A percentile compares a stretch with the other conserved stretches of the same genome.
These are phyloP conservation scores for Petrolisthes cinctipes DNA, from an alignment of 2,888 invertebrate genomes.

Conservation along the genomic window DNA sequence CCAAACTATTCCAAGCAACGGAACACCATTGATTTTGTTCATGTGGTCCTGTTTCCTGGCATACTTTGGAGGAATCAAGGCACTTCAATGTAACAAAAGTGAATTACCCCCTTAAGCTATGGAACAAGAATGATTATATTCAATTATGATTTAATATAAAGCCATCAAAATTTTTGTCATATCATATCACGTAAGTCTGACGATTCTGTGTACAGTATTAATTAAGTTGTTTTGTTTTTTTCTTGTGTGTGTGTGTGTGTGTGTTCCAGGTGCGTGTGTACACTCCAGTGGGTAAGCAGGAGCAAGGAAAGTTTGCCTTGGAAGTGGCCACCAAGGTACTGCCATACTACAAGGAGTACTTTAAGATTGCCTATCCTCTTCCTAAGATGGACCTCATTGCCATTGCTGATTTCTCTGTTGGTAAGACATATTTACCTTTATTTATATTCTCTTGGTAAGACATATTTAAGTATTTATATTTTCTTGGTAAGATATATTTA, in stretches of 20 bases:
- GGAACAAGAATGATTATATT: not conserved
- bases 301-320: conserved; percentile 91
- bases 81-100: too few species aligned
- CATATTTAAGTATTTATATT: not conserved
- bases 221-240: not conserved
- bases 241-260: not conserved
- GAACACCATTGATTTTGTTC: too few species aligned
- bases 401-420: conserved; percentile 93
- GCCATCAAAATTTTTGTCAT: not conserved
- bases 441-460: not conserved
- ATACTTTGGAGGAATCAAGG: too few species aligned
- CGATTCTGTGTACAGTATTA: not conserved
- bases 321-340: conserved; percentile 92
- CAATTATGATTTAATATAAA: too few species aligned
- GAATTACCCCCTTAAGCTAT: too few species aligned
- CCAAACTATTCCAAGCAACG: too few species aligned
- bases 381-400: conserved; percentile 97
- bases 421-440: conserved; percentile 68
- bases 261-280: conserved; percentile 71
- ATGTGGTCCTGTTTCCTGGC: too few species aligned
- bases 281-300: conserved; percentile 87
- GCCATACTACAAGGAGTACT: conserved; percentile 95
- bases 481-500: too few species aligned
- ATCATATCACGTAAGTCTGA: not conserved
- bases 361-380: conserved; percentile 92